These are phyloP conservation scores for Aptenodytes patagonicus DNA, from an alignment of 2,113 vertebrate species.

Conservation along the genomic window DNA sequence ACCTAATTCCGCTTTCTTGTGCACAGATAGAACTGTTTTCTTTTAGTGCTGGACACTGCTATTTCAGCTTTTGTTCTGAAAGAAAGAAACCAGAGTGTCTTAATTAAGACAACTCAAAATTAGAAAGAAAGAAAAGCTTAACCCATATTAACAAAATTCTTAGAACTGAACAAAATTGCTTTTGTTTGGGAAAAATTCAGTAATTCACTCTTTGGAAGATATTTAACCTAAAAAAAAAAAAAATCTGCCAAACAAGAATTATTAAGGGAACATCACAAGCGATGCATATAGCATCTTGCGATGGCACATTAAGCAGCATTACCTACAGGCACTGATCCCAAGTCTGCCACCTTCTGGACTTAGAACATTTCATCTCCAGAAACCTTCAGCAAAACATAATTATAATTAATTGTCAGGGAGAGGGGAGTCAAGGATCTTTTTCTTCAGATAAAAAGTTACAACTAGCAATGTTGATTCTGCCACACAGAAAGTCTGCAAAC, in stretches of 20 bases:
- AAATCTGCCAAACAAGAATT: not conserved
- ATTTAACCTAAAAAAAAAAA: not conserved
- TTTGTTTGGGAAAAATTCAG: not conserved
- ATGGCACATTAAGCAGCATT: not conserved
- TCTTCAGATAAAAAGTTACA: not conserved
- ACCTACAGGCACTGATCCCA: not conserved
- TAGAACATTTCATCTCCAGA: not conserved
- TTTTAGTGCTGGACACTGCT: not conserved
- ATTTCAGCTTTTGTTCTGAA: not conserved
- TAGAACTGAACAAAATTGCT: not conserved
- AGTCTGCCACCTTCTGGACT: not conserved
- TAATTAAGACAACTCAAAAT: not conserved
- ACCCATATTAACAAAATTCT: not conserved
- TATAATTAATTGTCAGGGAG: not conserved
- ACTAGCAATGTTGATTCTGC: not conserved
- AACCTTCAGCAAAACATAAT: not conserved
- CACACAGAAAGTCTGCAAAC: not conserved
- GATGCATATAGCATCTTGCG: not conserved
- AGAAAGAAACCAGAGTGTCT: not conserved
- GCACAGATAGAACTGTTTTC: not conserved
- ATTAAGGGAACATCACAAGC: not conserved
- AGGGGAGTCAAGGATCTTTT: not conserved
- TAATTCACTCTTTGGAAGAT: not conserved
- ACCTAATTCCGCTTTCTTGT: not conserved
- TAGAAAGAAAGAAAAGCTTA: not conserved